phyloP scores from a whole-genome alignment of 1,140 invertebrate species.

The Agraylea sexmaculata region DNA sequence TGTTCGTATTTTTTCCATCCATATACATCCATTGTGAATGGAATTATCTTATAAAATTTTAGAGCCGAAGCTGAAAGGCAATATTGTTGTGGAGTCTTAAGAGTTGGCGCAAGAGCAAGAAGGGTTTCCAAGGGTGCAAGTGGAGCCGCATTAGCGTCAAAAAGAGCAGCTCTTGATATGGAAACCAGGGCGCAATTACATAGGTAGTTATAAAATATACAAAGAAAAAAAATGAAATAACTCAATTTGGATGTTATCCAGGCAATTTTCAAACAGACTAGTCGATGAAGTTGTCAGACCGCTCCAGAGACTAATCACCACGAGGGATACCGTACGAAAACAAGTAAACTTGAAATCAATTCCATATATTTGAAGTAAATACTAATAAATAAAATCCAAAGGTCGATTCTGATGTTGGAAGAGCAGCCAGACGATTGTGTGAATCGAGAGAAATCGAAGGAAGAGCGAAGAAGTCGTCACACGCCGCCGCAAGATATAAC shows the following conservation, averaged over 20 bases:
- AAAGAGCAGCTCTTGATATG: conserved; percentile 17
- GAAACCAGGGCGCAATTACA: conserved; percentile 18
- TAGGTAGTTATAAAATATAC: conserved; percentile 7
- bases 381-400: conserved; percentile 21
- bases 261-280: conserved; percentile 19
- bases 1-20: no score
- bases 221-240: background rate
- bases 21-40: no score
- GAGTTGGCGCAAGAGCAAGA: conserved; percentile 17
- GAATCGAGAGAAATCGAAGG: conserved; percentile 78
- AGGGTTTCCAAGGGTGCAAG: conserved; percentile 16
- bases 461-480: conserved; percentile 78
- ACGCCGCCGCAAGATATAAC: conserved; percentile 70
- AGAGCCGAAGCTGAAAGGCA: conserved; percentile 19
- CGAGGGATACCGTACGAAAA: conserved; percentile 18
- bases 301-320: conserved; percentile 16
- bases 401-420: conserved; percentile 77
- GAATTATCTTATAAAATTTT: no score
- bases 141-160: conserved; percentile 14
- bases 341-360: conserved; percentile 10
- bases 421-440: conserved; percentile 63
- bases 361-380: background rate
- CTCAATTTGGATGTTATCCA: conserved; percentile 7
- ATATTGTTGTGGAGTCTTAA: conserved; percentile 16
- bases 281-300: conserved; percentile 19